A percentile compares a stretch with the other conserved stretches of the same genome.
phyloP scores from a whole-genome alignment of 2,797 vertebrate species.

The Rhodeus uyekii region DNA sequence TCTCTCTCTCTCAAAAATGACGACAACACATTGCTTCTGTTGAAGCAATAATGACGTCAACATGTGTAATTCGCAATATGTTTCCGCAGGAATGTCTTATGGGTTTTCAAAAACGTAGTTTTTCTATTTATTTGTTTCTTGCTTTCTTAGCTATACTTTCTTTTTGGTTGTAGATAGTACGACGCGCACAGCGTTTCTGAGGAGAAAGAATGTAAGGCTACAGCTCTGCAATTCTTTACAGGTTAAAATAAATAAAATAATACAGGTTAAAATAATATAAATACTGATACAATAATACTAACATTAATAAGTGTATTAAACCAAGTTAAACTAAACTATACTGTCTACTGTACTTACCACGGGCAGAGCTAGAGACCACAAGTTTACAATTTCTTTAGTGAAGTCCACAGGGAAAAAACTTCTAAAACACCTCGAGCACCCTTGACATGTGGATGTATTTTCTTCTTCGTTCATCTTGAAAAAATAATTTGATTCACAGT shows the following conservation, averaged over 20 bases:
- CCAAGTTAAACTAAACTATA: background rate
- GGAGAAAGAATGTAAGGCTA: background rate
- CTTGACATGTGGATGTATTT: background rate
- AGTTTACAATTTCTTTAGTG: constrained; percentile 61
- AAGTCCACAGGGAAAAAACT: constrained; percentile 60
- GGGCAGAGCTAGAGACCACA: constrained; percentile 65
- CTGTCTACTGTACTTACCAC: constrained; percentile 64
- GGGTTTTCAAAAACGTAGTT: background rate
- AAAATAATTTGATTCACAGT: background rate
- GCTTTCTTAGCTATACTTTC: background rate
- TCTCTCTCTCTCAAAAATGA: background rate
- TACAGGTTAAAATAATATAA: background rate
- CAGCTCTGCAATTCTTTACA: background rate
- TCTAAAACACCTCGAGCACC: constrained; percentile 34
- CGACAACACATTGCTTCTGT: background rate
- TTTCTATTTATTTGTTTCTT: background rate
- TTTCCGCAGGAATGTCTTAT: background rate
- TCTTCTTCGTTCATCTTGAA: constrained; percentile 24
- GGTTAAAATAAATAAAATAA: background rate
- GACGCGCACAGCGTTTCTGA: background rate
- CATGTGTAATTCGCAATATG: too few species aligned
- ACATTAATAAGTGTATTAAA: background rate
- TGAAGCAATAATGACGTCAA: background rate
- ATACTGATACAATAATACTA: background rate
- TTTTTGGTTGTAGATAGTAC: too few species aligned